Evolutionary conservation across 37 sponge, comb jelly and placozoan species (phyloP).

Genomic region (Lycopodina hypogea): DNA sequence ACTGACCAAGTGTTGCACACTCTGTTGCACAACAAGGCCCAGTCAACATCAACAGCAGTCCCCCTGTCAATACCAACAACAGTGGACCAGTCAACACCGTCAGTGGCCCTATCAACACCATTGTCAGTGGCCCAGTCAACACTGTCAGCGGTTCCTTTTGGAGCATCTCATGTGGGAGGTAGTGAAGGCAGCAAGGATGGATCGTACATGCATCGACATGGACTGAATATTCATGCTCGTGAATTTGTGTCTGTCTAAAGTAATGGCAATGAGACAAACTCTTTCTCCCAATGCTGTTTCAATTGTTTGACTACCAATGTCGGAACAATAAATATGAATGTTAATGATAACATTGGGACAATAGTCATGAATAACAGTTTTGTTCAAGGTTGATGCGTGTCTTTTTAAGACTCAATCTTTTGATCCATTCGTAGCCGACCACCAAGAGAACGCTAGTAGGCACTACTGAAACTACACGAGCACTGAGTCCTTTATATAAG

Average conservation of each 20-base stretch:
- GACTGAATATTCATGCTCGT: slow-evolving; percentile 14
- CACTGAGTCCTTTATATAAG: slow-evolving; percentile 83
- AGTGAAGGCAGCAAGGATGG: not conserved
- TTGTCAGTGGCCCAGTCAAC: not conserved
- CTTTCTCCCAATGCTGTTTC: not conserved
- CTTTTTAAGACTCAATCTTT: slow-evolving; percentile 59
- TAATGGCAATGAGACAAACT: too few species aligned
- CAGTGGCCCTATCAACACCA: too few species aligned
- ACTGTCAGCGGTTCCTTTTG: not conserved
- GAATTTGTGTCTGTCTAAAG: slow-evolving; percentile 4
- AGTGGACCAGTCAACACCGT: not conserved
- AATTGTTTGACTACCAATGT: not conserved
- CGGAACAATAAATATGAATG: too few species aligned
- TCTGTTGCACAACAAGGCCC: too few species aligned
- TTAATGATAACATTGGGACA: too few species aligned
- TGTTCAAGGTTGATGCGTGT: too few species aligned
- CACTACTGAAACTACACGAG: slow-evolving; percentile 63
- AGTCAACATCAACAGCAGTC: not conserved
- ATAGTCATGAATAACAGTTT: too few species aligned
- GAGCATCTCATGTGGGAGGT: not conserved
- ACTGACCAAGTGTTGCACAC: too few species aligned
- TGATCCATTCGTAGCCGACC: slow-evolving; percentile 86
- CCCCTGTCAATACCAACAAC: not conserved
- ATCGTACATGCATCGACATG: not conserved
- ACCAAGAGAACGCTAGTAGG: slow-evolving; percentile 80